Evolutionary conservation across 2,113 vertebrate genomes (phyloP).

Genomic region (Sturnira hondurensis): DNA sequence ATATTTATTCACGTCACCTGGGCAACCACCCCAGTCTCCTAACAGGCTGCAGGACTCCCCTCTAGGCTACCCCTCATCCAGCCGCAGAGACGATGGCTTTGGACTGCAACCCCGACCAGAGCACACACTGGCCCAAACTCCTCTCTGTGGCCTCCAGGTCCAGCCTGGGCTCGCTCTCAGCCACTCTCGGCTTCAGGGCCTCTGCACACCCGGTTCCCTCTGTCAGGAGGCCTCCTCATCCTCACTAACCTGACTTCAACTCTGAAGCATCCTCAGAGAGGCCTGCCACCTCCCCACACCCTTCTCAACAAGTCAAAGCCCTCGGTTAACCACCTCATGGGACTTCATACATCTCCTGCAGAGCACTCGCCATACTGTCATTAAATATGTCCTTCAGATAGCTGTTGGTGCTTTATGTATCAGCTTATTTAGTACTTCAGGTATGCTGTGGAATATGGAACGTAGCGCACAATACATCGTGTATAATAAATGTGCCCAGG

Average conservation of each 20-base stretch:
- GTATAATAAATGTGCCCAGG: background rate
- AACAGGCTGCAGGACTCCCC: rapidly evolving
- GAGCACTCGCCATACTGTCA: background rate
- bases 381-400: background rate
- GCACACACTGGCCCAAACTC: background rate
- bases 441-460: background rate
- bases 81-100: no score
- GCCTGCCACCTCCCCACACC: background rate
- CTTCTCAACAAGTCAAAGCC: background rate
- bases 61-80: background rate
- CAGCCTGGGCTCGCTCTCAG: background rate
- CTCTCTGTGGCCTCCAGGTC: background rate
- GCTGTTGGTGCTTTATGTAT: background rate
- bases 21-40: background rate
- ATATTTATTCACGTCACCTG: background rate
- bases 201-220: background rate
- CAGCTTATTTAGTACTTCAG: background rate
- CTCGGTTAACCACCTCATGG: background rate
- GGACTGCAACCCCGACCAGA: background rate
- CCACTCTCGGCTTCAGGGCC: background rate
- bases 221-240: background rate
- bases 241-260: background rate
- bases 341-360: background rate
- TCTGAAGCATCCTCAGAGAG: background rate
- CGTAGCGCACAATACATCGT: rapidly evolving